Percentiles rank a stretch among this genome's conserved stretches.
These are phyloP conservation scores for Ambastaia sidthimunki DNA, from an alignment of 2,797 vertebrate species.

Conservation along the genomic window DNA sequence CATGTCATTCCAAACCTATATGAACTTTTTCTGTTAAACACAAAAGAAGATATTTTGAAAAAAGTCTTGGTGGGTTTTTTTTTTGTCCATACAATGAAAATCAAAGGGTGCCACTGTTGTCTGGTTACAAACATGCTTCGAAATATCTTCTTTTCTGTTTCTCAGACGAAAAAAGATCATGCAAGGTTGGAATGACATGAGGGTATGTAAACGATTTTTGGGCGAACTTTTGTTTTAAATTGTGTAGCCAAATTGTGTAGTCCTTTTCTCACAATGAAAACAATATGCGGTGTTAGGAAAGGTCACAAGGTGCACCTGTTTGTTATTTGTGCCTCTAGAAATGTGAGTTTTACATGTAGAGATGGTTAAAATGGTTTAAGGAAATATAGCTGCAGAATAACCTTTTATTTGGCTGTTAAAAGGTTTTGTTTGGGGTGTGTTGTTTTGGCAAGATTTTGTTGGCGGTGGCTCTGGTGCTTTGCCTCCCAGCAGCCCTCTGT, in stretches of 20 bases:
- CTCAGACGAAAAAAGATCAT: neutral
- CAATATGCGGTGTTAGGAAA: neutral
- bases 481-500: conserved; percentile 51
- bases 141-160: neutral
- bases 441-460: conserved; percentile 44
- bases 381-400: conserved; percentile 16
- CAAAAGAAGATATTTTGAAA: neutral
- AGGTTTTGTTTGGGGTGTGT: conserved; percentile 44
- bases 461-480: conserved; percentile 26
- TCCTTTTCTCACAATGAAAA: neutral
- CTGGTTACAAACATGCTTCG: no score
- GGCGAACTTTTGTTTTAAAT: neutral
- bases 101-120: no score
- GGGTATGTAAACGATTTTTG: neutral
- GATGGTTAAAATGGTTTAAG: conserved; percentile 8
- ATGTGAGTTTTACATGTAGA: neutral
- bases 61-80: neutral
- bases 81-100: no score
- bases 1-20: neutral
- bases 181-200: neutral
- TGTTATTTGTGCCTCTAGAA: neutral
- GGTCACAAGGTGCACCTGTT: neutral
- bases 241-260: neutral
- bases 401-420: conserved; percentile 30
- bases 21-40: neutral